Base-by-base conservation (phyloP, 2,888 invertebrate species). In the Neoaliturus tenellus region DNA sequence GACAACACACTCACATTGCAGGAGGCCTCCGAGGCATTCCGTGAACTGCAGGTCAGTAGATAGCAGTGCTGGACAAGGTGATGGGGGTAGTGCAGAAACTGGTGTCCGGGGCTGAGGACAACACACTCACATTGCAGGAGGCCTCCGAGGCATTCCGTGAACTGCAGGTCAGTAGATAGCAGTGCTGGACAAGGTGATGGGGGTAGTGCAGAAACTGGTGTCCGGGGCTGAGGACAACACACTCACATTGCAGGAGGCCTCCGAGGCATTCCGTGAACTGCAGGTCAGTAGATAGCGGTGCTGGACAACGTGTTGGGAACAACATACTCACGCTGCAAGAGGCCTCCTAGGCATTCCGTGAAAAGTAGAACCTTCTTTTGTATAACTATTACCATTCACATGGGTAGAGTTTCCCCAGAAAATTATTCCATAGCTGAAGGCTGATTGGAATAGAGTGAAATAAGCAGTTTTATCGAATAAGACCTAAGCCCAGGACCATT, bases 31-130 rank as follows among this genome's bases (percentile, higher is more conserved):
- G 89, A 91, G 67, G 91, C 93, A 44, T 94, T 95, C 88, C 92
- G 91, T 87, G 91, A 92, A 85, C 89, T 94, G 69, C 92, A 93
- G 90, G 92, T 39, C 62, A 83, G 39, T 8, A 39, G 12, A 39
- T 12, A 39, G n/a, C n/a, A n/a, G n/a, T n/a, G n/a, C n/a, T n/a
- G n/a, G n/a, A n/a, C n/a, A n/a, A n/a, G 67, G 94, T 97, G 0
- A 89, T 97, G 35, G 89, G 91, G 0, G 92, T 95, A 1, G 94
- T 98, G 0, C 94, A 95, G 84, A 92, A 90, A 86, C 89, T 96
- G 86, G 83, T 82, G 28, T 71, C 82, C 14, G 83, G 85, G 31
- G 83, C 86, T 3, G 86, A 86, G 55, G 85, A 87, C 33, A 86
- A 87, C 41, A 82, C 84, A 0, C 83, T 89, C 20, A 92, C 93